Conservation (phyloP, 1,140 invertebrate species). For the Drosophila insularis region DNA sequence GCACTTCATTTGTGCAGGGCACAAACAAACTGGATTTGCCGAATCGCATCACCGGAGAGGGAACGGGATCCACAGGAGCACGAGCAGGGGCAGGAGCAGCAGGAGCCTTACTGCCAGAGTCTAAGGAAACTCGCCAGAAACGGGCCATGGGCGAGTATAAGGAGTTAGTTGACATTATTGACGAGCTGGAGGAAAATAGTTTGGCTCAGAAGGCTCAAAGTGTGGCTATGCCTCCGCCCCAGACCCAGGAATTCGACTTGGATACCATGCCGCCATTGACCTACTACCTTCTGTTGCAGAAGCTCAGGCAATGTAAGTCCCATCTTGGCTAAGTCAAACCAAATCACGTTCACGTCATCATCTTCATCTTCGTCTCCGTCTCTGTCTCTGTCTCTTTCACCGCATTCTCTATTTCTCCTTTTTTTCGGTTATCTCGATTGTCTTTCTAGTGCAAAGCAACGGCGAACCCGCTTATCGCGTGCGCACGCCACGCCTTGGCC, state of each 20-base stretch:
- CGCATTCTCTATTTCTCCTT: slow-evolving; percentile 3
- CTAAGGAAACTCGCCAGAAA: slow-evolving; percentile 61
- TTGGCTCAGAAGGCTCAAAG: slow-evolving; percentile 50
- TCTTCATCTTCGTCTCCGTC: slow-evolving; percentile 21
- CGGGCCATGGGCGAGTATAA: slow-evolving; percentile 75
- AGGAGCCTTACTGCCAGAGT: slow-evolving; percentile 21
- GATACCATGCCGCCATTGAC: slow-evolving; percentile 75
- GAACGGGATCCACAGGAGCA: slow-evolving; percentile 26
- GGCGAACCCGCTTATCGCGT: slow-evolving; percentile 72
- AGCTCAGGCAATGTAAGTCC: slow-evolving; percentile 70
- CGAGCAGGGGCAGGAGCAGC: slow-evolving; percentile 14
- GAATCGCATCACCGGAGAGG: slow-evolving; percentile 66
- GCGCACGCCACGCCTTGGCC: slow-evolving; percentile 77
- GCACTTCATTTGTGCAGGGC: slow-evolving; percentile 43
- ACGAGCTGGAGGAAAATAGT: slow-evolving; percentile 74
- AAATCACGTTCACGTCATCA: slow-evolving; percentile 43
- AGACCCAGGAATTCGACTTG: slow-evolving; percentile 70
- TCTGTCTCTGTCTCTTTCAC: not conserved
- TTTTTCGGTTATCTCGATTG: slow-evolving; percentile 3
- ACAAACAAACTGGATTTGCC: slow-evolving; percentile 74
- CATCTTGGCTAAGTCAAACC: slow-evolving; percentile 13
- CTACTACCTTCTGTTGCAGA: slow-evolving; percentile 75
- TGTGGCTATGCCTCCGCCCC: slow-evolving; percentile 30
- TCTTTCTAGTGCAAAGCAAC: slow-evolving; percentile 62
- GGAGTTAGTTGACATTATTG: slow-evolving; percentile 75